Base-by-base conservation (phyloP, 2,888 invertebrate genomes). In the Sialis lutaria region DNA sequence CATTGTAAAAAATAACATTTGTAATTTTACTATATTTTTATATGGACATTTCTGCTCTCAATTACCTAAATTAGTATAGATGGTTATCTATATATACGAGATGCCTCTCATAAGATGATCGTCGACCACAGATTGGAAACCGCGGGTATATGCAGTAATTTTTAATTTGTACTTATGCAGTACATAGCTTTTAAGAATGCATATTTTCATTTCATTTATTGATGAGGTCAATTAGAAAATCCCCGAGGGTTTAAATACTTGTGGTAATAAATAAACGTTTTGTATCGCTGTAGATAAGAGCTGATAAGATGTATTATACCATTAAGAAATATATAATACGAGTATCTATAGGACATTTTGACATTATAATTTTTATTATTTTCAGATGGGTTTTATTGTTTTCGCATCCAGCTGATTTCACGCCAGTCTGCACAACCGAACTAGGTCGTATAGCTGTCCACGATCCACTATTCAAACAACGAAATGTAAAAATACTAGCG, bases 381-480 rank as follows among this genome's bases (percentile, higher is more conserved):
- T 49, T 48, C 45, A 85, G 86, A 42, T 87, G 93, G 93, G 82
- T 84, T 49, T 77, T 89, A 57, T 64, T 90, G 30, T 90, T 90
- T 62, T 88, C 88, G 0, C 90, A 90, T 62, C 90, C 90, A 0
- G 79, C 84, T 6, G 90, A 90, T 64, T 91, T 82, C 62, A 91
- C 90, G 0, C 90, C 90, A 0, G 89, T 90, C 0, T 91, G 90
- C 60, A 91, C 90, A 6, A 90, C 89, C 0, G 90, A 90, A 64
- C 65, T 91, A 54, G 86, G 83, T 4, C 70, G 79, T 42, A 77
- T 84, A 46, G 82, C 82, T 2, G 76, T 81, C 10, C 75, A 85
- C 57, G 64, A 70, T 46, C 73, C 74, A 0, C 73, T 81, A 55
- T 88, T 89, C 57, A 64, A 69, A 34, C 79, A 81, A 55, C 67